These are phyloP conservation scores for Drosophila teissieri DNA, from an alignment of 1,140 invertebrate species.

Conservation along the genomic window DNA sequence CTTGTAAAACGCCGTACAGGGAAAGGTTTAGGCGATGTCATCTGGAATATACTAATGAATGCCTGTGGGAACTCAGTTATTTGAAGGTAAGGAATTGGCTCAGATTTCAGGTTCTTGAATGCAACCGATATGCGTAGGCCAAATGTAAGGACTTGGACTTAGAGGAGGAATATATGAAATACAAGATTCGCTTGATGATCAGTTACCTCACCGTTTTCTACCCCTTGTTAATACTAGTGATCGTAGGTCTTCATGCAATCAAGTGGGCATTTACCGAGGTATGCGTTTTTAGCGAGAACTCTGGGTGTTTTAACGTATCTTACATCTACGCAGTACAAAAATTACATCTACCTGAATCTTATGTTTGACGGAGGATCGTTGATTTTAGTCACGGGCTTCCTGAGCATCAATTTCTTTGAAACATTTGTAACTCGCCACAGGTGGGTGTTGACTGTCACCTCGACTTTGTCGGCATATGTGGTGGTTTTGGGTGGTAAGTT, in stretches of 20 bases:
- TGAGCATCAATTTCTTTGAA: slow-evolving; percentile 85
- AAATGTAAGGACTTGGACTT: slow-evolving; percentile 43
- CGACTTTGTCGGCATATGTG: slow-evolving; percentile 75
- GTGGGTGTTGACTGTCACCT: slow-evolving; percentile 84
- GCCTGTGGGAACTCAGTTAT: not conserved
- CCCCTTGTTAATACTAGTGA: slow-evolving; percentile 8
- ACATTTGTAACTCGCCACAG: slow-evolving; percentile 77
- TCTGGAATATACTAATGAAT: not conserved
- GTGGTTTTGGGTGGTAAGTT: slow-evolving; percentile 58
- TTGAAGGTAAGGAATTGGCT: not conserved
- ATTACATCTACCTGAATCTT: slow-evolving; percentile 12
- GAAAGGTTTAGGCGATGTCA: not conserved
- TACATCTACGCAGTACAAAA: slow-evolving; percentile 6
- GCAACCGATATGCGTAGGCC: slow-evolving; percentile 6
- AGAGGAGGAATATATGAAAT: slow-evolving; percentile 35
- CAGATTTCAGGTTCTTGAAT: too few relatives aligned
- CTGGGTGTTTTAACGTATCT: not conserved
- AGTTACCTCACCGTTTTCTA: slow-evolving; percentile 41
- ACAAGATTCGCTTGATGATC: slow-evolving; percentile 38
- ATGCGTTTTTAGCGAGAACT: not conserved
- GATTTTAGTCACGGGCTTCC: slow-evolving; percentile 73
- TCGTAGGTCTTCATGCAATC: not conserved
- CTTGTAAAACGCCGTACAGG: not conserved
- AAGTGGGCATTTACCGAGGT: slow-evolving; percentile 11
- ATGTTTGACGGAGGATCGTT: slow-evolving; percentile 32